Base-by-base conservation (phyloP, 2,888 invertebrate genomes). In the Serrognathus titanus region DNA sequence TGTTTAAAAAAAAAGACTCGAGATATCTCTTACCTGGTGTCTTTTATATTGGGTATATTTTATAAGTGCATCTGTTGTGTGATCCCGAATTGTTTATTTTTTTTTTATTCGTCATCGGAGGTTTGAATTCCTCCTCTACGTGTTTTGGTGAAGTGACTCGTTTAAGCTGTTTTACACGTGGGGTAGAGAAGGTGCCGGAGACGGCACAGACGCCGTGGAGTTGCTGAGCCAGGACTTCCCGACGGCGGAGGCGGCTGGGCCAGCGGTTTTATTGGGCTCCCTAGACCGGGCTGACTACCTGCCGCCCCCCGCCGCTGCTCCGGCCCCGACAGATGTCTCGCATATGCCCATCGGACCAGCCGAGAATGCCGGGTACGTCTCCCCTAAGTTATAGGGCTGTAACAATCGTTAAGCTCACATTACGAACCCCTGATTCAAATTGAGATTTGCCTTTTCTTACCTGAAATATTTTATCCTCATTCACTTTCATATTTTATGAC, bases 141-240 rank as follows among this genome's bases (percentile, higher is more conserved):
- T 43, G 43, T 37, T 12, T 49, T 49, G 38, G 49, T 49, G 49
- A 12, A 37, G 36, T 36, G 36, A 35, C 31, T 48, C 35, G 55
- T 57, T 41, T 66, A 70, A 71, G 64, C 73, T 74, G 74, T 74
- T 73, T 71, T 73, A 72, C 65, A 69, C 72, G 69, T 71, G 72
- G 69, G 65, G 66, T 45, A 68, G 66, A 55, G 69, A 67, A 63
- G 70, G 69, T 59, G 70, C 70, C 66, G 69, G 67, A 61, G 66
- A 69, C 66, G 71, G 68, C 66, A 66, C 66, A 52, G 67, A 66
- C 60, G 66, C 64, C 67, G 70, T 69, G 66, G 73, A 73, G 64
- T 65, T 72, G 68, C 64, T 71, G 59, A 66, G 66, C 57, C 70
- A 71, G 66, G 71, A 71, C 47, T 72, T 70, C 59, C 65, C 67